These are phyloP conservation scores for Spermophilus dauricus DNA, from an alignment of 2,113 vertebrate species.

Conservation along the genomic window DNA sequence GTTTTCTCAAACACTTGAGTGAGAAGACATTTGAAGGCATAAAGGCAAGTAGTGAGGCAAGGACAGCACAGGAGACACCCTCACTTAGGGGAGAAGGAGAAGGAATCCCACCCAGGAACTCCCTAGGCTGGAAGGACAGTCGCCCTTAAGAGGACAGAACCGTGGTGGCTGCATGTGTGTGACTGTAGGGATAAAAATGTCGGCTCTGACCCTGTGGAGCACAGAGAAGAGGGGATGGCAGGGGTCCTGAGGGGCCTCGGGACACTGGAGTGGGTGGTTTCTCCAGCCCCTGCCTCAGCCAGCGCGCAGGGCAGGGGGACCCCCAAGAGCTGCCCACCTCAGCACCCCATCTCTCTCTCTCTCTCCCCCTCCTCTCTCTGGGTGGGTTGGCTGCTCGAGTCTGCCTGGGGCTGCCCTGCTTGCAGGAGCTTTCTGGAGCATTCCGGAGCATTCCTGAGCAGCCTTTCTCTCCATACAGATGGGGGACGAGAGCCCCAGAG, in stretches of 20 bases:
- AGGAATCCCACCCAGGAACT: neutral
- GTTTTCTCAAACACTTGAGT: neutral
- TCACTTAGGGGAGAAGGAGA: neutral
- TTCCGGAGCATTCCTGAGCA: conserved; percentile 69
- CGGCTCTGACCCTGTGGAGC: neutral
- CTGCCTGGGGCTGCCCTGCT: conserved; percentile 56
- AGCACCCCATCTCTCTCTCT: neutral
- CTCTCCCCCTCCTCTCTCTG: neutral
- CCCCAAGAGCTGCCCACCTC: neutral
- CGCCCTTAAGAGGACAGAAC: too few relatives aligned
- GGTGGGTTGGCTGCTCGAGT: conserved; percentile 13
- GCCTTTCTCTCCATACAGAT: conserved; percentile 80
- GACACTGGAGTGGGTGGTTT: neutral
- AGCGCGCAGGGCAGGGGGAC: neutral
- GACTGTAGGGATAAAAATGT: neutral
- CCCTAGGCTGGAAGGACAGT: neutral
- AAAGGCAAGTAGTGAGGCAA: neutral
- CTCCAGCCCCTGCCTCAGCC: neutral
- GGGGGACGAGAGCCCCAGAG: conserved; percentile 78
- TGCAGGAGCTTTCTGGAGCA: conserved; percentile 61
- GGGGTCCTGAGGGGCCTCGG: neutral
- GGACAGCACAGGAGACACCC: neutral
- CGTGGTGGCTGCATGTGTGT: neutral
- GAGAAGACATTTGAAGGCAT: too few relatives aligned
- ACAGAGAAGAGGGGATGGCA: neutral